phyloP scores from a whole-genome alignment of 2,888 invertebrate genomes.

The Zootermopsis nevadensis region DNA sequence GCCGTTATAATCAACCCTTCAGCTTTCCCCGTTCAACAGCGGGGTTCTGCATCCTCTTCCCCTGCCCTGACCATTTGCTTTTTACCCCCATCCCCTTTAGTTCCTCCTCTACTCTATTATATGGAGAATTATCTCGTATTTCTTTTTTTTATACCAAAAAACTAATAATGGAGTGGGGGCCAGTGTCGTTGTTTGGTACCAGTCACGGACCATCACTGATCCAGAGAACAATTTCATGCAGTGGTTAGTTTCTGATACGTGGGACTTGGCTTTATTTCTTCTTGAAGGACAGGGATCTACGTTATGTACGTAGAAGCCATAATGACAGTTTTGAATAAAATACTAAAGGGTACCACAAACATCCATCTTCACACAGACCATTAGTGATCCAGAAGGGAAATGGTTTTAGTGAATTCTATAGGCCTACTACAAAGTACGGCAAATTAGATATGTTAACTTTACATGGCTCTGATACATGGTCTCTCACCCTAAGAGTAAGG shows the following conservation, averaged over 20 bases:
- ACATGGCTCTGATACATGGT: too few species aligned
- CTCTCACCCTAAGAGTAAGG: too few species aligned
- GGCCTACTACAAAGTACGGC: too few species aligned
- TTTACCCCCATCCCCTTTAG: not conserved
- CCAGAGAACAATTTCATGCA: not conserved
- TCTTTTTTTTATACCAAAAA: constrained; percentile 18
- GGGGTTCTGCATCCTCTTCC: not conserved
- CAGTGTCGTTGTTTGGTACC: constrained; percentile 7
- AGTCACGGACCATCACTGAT: constrained; percentile 40
- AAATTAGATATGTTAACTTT: too few species aligned
- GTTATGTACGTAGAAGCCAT: too few species aligned
- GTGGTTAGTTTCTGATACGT: not conserved
- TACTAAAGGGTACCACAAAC: too few species aligned
- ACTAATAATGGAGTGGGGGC: not conserved
- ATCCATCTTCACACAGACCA: too few species aligned
- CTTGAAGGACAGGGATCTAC: too few species aligned
- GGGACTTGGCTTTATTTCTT: too few species aligned
- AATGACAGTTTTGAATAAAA: too few species aligned
- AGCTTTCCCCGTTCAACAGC: constrained; percentile 3
- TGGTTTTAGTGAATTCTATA: too few species aligned
- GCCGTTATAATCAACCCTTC: constrained; percentile 15
- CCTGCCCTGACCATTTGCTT: not conserved
- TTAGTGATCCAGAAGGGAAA: too few species aligned
- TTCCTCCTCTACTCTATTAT: not conserved
- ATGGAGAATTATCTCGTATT: constrained; percentile 15